A percentile compares a stretch with the other conserved stretches of the same genome.
Evolutionary conservation across 2,888 invertebrate species (phyloP).

Genomic region (Beris morrisii): DNA sequence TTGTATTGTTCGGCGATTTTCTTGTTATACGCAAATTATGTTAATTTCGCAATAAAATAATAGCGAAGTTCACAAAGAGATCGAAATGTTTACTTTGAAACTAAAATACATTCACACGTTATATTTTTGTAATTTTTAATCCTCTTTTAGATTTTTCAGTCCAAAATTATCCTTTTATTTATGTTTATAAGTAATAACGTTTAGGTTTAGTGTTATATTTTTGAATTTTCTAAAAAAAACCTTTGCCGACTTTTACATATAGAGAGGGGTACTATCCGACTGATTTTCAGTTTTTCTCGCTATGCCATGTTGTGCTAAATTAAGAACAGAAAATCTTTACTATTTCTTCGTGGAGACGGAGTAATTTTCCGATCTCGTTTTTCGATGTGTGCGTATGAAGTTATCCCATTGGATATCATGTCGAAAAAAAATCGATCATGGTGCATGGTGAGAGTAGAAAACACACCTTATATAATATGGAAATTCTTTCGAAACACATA

Average conservation of each 20-base stretch:
- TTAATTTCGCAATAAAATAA: neutral
- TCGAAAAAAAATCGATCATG: neutral
- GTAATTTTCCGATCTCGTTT: conserved; percentile 1
- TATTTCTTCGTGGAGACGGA: conserved; percentile 3
- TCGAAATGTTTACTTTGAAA: conserved; percentile 6
- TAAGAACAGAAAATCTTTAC: conserved; percentile 34
- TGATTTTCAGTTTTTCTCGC: conserved; percentile 37
- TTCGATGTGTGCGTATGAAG: conserved; percentile 9
- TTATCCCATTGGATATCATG: conserved; percentile 20
- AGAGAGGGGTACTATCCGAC: conserved; percentile 39
- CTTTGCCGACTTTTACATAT: conserved; percentile 38
- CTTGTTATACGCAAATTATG: no score
- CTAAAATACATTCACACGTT: conserved; percentile 24
- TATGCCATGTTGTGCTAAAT: conserved; percentile 37
- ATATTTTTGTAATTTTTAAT: conserved; percentile 17
- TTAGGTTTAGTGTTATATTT: conserved; percentile 37
- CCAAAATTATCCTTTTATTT: conserved; percentile 39
- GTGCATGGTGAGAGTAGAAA: conserved; percentile 16
- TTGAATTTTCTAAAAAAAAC: conserved; percentile 39
- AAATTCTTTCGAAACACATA: conserved; percentile 15
- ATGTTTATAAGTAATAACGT: conserved; percentile 38
- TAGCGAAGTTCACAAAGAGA: conserved; percentile 20
- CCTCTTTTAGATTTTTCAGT: conserved; percentile 32
- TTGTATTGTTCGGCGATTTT: no score
- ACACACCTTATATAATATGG: conserved; percentile 24